Evolutionary conservation across 2,888 invertebrate genomes (phyloP), one percentile per base, ranked within the genome.

Genomic region (Lochmaea capreae): DNA sequence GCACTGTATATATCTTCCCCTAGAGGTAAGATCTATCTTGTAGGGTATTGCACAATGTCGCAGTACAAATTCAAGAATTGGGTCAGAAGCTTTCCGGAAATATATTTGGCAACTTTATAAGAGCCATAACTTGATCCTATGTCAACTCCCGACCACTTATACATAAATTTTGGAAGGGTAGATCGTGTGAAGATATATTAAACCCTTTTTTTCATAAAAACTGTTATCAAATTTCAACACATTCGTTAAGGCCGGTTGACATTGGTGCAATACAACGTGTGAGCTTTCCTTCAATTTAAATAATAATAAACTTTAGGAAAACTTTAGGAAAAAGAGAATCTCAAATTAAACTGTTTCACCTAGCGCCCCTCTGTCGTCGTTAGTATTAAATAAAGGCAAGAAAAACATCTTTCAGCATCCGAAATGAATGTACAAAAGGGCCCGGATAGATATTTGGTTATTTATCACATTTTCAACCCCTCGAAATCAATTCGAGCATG

Each of bases 401-500:
- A 67, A 43, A 65, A 73, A 71, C 76, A 76, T 73, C 59, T 52
- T 67, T 69, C 72, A 67, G 63, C 73, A 76, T 71, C 33, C 57
- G 14, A 71, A 65, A 73, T 54, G 68, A 67, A 67, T 46, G 70
- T 42, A 65, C 65, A 74, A 63, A 74, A 46, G 42, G 52, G 42
- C 33, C 61, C 72, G 73, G 65, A 77, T 77, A 71, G 75, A 77
- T 65, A 74, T 61, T 67, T 54, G 46, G 71, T 78, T 77, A 77
- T 77, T 77, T 77, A 79, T 79, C 72, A 71, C 78, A 65, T 69
- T 75, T 76, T 68, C 61, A 74, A 72, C 65, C 67, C 65, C 63
- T 54, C 65, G 33, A 77, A 80, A 77, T 78, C 76, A 77, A 78
- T 80, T 78, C 72, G 69, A 75, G 73, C 77, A 67, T 75, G 72